These are phyloP conservation scores for Pristionchus exspectatus DNA, from an alignment of 2,888 invertebrate species.

Conservation along the genomic window DNA sequence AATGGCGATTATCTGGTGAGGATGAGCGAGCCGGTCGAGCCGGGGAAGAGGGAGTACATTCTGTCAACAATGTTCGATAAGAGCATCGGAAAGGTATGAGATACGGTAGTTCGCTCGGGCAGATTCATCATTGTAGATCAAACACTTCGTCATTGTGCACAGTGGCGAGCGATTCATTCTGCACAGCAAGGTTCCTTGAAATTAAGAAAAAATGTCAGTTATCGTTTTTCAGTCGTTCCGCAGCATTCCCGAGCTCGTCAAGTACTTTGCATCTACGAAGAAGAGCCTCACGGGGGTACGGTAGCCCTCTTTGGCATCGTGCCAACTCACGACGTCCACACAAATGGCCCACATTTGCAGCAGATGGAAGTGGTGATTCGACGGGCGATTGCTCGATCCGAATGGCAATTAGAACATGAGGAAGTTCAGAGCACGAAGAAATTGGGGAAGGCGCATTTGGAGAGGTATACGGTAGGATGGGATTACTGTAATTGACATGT, in stretches of 20 bases:
- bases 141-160: constrained; percentile 49
- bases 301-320: background rate
- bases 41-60: constrained; percentile 25
- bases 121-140: constrained; percentile 4
- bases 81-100: background rate
- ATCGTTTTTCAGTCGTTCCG: background rate
- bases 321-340: background rate
- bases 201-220: background rate
- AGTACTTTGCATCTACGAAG: background rate
- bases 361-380: constrained; percentile 6
- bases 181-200: background rate
- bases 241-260: background rate
- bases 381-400: background rate
- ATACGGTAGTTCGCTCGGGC: background rate
- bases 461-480: constrained; percentile 35
- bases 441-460: constrained; percentile 52
- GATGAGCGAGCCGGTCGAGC: constrained; percentile 25
- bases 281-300: background rate
- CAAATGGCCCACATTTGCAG: background rate
- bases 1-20: constrained; percentile 38
- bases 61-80: constrained; percentile 45
- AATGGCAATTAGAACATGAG: constrained; percentile 48
- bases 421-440: constrained; percentile 50
- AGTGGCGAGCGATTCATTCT: constrained; percentile 4
- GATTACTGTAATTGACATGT: background rate